Evolutionary conservation across 2,797 vertebrate species (phyloP).

Genomic region (Coregonus suidteri): DNA sequence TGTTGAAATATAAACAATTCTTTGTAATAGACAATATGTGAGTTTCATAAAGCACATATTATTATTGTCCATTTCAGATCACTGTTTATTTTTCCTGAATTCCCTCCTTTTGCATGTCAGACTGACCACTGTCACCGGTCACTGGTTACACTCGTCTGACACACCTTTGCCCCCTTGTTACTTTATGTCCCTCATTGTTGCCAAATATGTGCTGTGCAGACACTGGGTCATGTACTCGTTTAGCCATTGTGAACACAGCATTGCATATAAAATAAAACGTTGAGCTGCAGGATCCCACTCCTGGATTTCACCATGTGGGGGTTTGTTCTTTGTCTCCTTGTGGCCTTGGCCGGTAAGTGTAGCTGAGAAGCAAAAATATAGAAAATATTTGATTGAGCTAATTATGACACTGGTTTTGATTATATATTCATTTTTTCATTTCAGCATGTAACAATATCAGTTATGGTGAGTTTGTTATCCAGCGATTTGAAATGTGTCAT

Average conservation of each 20-base stretch:
- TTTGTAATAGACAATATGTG: neutral
- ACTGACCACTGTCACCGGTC: conserved; percentile 59
- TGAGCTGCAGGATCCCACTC: conserved; percentile 30
- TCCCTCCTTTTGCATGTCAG: conserved; percentile 52
- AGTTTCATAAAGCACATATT: neutral
- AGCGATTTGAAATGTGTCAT: too few species aligned
- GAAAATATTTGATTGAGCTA: neutral
- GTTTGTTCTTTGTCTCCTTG: conserved; percentile 68
- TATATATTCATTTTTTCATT: conserved; percentile 5
- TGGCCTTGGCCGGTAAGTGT: conserved; percentile 73
- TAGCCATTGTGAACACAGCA: conserved; percentile 23
- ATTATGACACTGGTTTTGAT: neutral
- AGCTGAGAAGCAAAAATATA: neutral
- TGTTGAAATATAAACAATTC: too few species aligned
- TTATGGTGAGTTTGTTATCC: conserved; percentile 69
- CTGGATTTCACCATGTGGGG: conserved; percentile 62
- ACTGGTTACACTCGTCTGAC: conserved; percentile 48
- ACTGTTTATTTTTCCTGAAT: conserved; percentile 28
- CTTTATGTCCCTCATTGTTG: neutral
- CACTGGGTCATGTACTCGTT: conserved; percentile 1
- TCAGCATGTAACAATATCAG: conserved; percentile 65
- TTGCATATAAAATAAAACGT: conserved; percentile 57
- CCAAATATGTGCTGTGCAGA: conserved; percentile 15
- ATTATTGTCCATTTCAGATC: conserved; percentile 6
- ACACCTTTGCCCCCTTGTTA: conserved; percentile 42